A percentile compares a stretch with the other conserved stretches of the same genome.
Evolutionary conservation across 1,140 invertebrate species (phyloP).

Genomic region (Oryctes rhinoceros): DNA sequence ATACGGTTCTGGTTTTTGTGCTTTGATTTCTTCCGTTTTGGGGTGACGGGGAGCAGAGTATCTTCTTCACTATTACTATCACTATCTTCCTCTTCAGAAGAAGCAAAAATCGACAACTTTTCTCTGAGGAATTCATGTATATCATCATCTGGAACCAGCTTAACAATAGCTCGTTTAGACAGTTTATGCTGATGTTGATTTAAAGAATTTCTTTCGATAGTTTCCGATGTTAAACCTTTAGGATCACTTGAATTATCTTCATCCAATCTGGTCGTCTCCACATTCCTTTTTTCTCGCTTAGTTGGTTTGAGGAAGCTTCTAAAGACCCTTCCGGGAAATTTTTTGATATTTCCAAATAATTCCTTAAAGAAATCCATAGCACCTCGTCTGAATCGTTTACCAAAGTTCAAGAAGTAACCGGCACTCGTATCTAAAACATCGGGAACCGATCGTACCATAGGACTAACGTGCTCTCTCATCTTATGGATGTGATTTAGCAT

Average conservation of each 20-base stretch:
- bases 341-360: not conserved
- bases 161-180: conserved; percentile 18
- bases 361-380: conserved; percentile 2
- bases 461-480: conserved; percentile 13
- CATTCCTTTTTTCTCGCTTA: not conserved
- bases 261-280: not conserved
- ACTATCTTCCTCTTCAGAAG: not conserved
- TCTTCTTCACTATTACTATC: not conserved
- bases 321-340: not conserved
- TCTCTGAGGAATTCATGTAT: conserved; percentile 17
- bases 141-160: conserved; percentile 3
- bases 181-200: not conserved
- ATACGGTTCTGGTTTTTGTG: not conserved
- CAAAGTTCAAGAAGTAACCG: conserved; percentile 10
- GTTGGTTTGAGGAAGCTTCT: not conserved
- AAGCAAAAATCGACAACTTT: conserved; percentile 25
- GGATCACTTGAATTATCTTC: not conserved
- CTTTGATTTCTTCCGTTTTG: not conserved
- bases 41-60: not conserved
- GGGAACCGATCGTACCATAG: conserved; percentile 5
- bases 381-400: conserved; percentile 1
- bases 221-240: not conserved
- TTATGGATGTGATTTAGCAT: conserved; percentile 12
- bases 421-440: not conserved
- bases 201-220: not conserved